Conservation (phyloP, 2,113 vertebrate genomes). For the Trematocara zebra region DNA sequence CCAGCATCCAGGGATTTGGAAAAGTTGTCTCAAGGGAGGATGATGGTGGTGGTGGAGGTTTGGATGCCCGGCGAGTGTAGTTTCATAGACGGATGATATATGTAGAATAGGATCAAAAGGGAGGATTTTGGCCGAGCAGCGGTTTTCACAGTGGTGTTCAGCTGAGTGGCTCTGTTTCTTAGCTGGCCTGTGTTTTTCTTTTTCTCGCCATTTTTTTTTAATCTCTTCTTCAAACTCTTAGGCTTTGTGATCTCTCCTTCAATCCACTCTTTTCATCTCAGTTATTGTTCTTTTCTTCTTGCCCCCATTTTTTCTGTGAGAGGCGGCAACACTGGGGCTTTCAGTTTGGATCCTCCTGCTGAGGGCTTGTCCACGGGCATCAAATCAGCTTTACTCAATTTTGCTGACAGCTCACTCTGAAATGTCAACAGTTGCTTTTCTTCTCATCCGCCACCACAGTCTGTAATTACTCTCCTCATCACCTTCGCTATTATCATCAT, state of each 20-base stretch:
- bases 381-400: conserved; percentile 45
- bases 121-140: conserved; percentile 36
- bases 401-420: conserved; percentile 33
- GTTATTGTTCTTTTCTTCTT: conserved; percentile 32
- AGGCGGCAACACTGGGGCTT: background rate
- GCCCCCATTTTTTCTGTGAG: background rate
- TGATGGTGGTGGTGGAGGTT: background rate
- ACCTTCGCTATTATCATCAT: background rate
- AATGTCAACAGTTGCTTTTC: conserved; percentile 39
- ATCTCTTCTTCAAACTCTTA: conserved; percentile 33
- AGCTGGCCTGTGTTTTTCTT: background rate
- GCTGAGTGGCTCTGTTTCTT: conserved; percentile 18
- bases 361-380: conserved; percentile 24
- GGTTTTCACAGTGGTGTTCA: conserved; percentile 3
- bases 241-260: conserved; percentile 30
- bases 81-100: conserved; percentile 34
- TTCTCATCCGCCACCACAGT: background rate
- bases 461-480: conserved; percentile 23
- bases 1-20: conserved; percentile 45
- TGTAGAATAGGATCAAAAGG: conserved; percentile 48
- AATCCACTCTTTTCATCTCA: conserved; percentile 9
- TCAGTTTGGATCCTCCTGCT: conserved; percentile 14
- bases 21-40: conserved; percentile 26
- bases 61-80: background rate
- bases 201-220: conserved; percentile 1